Conservation (phyloP, 2,113 vertebrate genomes). For the Megaptera novaeangliae region DNA sequence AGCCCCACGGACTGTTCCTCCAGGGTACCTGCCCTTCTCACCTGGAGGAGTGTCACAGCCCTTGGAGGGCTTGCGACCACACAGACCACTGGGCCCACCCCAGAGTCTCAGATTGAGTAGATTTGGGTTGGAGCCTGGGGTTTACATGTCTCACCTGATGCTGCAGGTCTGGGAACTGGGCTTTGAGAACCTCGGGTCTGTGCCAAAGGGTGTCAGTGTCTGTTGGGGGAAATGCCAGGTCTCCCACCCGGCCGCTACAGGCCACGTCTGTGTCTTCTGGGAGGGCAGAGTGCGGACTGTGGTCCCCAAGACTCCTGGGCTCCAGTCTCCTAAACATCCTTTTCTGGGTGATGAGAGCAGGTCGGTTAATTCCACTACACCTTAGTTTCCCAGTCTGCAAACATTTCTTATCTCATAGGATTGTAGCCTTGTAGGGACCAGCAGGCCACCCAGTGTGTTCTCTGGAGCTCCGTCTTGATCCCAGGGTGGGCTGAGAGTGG, state of each 20-base stretch:
- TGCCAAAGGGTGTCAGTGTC: neutral
- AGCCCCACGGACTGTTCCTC: neutral
- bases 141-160: neutral
- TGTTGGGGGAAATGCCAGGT: neutral
- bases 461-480: neutral
- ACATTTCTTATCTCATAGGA: no score
- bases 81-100: accelerated
- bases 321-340: neutral
- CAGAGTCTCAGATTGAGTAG: neutral
- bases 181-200: neutral
- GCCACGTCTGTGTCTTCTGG: no score
- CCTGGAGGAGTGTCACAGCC: neutral
- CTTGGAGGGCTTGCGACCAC: neutral
- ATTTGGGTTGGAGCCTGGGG: neutral
- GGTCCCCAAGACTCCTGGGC: accelerated
- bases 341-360: neutral
- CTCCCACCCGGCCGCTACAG: accelerated
- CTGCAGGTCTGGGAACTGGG: neutral
- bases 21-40: neutral
- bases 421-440: neutral
- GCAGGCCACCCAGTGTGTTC: neutral
- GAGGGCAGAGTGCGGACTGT: neutral
- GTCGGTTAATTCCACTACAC: neutral
- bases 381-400: neutral
- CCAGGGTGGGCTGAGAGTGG: accelerated